Conservation (phyloP, 2,113 vertebrate genomes). For the Lasiurus borealis region DNA sequence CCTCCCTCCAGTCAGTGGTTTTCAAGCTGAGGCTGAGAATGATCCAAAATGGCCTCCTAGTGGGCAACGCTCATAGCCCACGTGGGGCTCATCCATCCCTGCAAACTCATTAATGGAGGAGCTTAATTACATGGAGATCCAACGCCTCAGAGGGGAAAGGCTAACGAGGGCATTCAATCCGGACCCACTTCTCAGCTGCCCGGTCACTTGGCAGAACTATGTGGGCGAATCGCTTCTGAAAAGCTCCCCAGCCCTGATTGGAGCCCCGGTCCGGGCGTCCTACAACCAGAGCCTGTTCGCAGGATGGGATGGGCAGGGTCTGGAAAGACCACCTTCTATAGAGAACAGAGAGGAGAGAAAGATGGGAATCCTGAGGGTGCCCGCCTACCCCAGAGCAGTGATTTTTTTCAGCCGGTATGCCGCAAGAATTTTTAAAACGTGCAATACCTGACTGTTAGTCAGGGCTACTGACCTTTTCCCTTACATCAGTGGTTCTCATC, state of each 20-base stretch:
- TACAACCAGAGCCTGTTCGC: background rate
- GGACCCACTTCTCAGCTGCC: background rate
- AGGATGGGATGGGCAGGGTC: background rate
- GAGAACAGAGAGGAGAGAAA: background rate
- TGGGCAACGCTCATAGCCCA: background rate
- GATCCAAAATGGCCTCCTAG: background rate
- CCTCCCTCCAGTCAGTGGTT: rapidly evolving
- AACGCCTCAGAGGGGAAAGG: conserved; percentile 34
- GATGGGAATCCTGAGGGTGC: background rate
- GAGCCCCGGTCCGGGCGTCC: background rate
- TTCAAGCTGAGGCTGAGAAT: background rate
- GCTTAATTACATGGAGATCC: background rate
- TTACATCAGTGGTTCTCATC: too few species aligned
- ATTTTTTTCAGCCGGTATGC: background rate
- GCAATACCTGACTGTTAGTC: background rate
- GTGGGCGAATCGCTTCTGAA: background rate
- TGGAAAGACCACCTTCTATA: background rate
- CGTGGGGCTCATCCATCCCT: background rate
- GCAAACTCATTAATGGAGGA: background rate
- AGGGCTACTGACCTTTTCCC: background rate
- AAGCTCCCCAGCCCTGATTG: too few species aligned
- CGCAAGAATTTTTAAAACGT: background rate
- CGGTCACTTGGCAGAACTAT: background rate
- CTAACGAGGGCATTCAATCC: background rate
- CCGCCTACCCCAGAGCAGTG: background rate